Base-by-base conservation (phyloP, 2,113 vertebrate genomes). In the Gavia stellata region DNA sequence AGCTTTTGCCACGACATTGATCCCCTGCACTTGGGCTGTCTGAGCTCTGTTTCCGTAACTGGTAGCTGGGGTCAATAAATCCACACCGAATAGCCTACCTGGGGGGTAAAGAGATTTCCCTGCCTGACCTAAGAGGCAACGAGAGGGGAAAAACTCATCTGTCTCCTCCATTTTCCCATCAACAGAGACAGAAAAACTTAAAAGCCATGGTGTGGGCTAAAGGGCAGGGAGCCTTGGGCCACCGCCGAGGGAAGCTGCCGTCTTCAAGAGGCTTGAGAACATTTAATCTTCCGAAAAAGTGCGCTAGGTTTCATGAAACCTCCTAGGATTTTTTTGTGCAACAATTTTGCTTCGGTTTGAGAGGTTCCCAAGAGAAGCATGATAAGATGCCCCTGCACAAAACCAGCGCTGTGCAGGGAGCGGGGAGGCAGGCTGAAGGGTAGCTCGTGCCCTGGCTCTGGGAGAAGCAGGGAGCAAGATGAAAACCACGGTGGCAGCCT, bases 401-500 rank as follows among this genome's bases (percentile, higher is more conserved):
- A 87, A 26, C 40, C 63, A 29, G 95, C 1, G 3, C 68, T 18
- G 65, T 10, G 80, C 38, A 31, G 56, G 80, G 88, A 90, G 72
- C 9, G 7, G 44, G 47, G 49, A 68, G 38, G 47, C 44, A 79
- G 89, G 70, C 24, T 92, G 62, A 87, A 92, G 92, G 81, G 81
- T 15, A 94, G 19, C 72, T 86, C 13, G 0, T 92, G 88, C 63
- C 56, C 68, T 1, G 12, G 83, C 91, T 74, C 65, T 44, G 81
- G 86, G 91, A 94, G 86, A 79, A 80, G 81, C 78, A 56, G 88
- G 70, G 86, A 89, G 63, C 44, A 53, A 94, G 97, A 96, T 85
- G 74, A 95, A 92, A 97, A 86, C 28, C 70, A 8, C 13, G 0
- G 4, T 1, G 20, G 94, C 92, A 91, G 89, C 91, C 86, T 86